phyloP scores from a whole-genome alignment of 2,797 vertebrate species.

The Heterohyrax brucei region DNA sequence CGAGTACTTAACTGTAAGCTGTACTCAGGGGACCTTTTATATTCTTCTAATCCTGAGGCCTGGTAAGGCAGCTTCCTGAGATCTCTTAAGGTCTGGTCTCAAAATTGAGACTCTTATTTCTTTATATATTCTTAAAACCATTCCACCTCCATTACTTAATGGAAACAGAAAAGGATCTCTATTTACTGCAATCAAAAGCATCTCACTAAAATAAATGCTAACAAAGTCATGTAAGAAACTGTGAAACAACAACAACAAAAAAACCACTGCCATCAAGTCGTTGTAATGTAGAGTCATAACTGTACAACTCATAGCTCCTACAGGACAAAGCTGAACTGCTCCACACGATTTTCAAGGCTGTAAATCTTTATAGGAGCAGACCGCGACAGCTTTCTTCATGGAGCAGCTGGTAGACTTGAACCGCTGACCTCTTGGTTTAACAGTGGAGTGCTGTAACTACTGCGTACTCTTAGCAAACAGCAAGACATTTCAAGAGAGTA shows the following conservation, averaged over 20 bases:
- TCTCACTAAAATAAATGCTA: slow-evolving; percentile 58
- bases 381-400: too few species aligned
- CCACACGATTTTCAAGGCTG: background rate
- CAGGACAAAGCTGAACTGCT: background rate
- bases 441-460: background rate
- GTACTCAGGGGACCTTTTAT: too few species aligned
- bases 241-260: background rate
- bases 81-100: slow-evolving; percentile 7
- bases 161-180: slow-evolving; percentile 2
- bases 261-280: background rate
- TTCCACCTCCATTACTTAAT: background rate
- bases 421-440: too few species aligned
- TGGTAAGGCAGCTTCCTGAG: background rate
- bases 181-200: slow-evolving; percentile 5
- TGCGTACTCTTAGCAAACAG: background rate
- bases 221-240: slow-evolving; percentile 48
- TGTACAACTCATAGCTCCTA: background rate
- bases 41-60: background rate
- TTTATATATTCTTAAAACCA: slow-evolving; percentile 21
- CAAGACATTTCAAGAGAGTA: slow-evolving; percentile 71
- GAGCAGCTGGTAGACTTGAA: too few species aligned
- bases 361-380: background rate
- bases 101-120: slow-evolving; percentile 17
- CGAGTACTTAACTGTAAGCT: background rate
- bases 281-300: too few species aligned